phyloP scores from a whole-genome alignment of 1,140 invertebrate species.

The Forficula auricularia region DNA sequence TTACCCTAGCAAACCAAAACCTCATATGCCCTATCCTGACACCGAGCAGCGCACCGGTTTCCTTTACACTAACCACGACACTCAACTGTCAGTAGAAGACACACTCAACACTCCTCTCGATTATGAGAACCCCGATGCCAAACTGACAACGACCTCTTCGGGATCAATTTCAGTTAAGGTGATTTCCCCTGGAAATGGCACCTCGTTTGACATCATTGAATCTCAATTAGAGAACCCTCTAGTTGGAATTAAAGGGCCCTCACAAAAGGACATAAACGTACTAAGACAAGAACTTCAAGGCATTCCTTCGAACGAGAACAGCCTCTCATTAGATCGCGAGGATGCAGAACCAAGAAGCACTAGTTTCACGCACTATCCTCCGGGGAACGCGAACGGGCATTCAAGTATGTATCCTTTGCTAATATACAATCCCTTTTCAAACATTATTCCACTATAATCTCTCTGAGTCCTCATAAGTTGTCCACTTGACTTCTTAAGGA shows the following conservation, averaged over 20 bases:
- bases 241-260: constrained; percentile 19
- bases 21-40: constrained; percentile 17
- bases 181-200: constrained; percentile 27
- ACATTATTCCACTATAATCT: no score
- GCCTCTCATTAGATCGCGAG: constrained; percentile 8
- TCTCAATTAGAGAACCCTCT: constrained; percentile 34
- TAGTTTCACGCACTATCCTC: constrained; percentile 5
- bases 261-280: constrained; percentile 9
- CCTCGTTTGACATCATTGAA: constrained; percentile 29
- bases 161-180: constrained; percentile 29
- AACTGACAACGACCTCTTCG: constrained; percentile 26
- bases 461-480: no score
- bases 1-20: constrained; percentile 22
- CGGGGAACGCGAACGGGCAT: constrained; percentile 8
- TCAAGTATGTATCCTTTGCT: constrained; percentile 12
- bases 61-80: constrained; percentile 20
- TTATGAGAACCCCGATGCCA: constrained; percentile 20
- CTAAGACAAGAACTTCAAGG: constrained; percentile 8
- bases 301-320: constrained; percentile 9
- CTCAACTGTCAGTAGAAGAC: constrained; percentile 25
- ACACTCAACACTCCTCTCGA: constrained; percentile 24
- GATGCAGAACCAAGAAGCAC: constrained; percentile 9
- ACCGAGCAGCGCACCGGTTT: constrained; percentile 21
- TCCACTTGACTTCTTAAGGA: no score
- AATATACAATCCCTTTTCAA: no score